Percentiles rank a stretch among this genome's conserved stretches.
Evolutionary conservation across 30 jellyfish, hydroid and myxozoan genomes (phyloP).

Genomic region (Turritopsis rubra): DNA sequence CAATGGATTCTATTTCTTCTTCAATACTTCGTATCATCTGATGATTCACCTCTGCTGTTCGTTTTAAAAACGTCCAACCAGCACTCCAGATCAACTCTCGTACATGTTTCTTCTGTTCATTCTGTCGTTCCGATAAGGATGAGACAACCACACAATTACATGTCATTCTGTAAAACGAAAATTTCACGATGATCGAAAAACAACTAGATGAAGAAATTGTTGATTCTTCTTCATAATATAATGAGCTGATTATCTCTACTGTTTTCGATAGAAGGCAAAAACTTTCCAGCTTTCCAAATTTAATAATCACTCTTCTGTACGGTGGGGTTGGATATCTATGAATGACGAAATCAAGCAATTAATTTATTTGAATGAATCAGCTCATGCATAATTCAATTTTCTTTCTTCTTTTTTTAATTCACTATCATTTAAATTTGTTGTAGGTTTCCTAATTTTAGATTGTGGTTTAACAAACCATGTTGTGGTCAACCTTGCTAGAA

Average conservation of each 20-base stretch:
- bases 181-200: too few relatives aligned
- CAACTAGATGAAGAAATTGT: too few relatives aligned
- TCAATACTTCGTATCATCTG: not conserved
- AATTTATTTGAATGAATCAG: not conserved
- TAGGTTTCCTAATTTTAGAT: not conserved
- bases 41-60: constrained; percentile 13
- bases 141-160: not conserved
- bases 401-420: not conserved
- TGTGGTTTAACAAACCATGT: not conserved
- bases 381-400: not conserved
- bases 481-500: not conserved
- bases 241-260: too few relatives aligned
- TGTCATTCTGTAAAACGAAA: not conserved
- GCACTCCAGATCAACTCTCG: constrained; percentile 9
- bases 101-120: not conserved
- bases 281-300: too few relatives aligned
- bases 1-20: not conserved
- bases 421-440: not conserved
- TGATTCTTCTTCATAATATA: too few relatives aligned
- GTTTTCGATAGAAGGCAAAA: not conserved
- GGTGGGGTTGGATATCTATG: not conserved
- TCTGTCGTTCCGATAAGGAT: not conserved
- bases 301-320: not conserved
- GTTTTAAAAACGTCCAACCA: constrained; percentile 27
- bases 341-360: not conserved